Conservation (phyloP, 2,888 invertebrate genomes). For the Leptinotarsa rubiginosa region DNA sequence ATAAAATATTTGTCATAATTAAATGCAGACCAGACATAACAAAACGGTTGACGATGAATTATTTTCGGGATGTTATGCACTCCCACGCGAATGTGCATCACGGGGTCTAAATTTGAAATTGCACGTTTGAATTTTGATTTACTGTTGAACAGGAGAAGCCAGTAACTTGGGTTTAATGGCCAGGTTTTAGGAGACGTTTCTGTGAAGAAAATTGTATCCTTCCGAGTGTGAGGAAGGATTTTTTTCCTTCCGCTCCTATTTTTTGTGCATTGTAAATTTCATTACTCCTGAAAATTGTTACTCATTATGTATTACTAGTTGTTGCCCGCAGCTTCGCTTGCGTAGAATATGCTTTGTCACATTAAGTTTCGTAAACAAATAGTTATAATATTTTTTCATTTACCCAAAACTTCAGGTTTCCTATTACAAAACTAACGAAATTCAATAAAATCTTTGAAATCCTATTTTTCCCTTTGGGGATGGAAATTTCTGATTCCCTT, state of each 20-base stretch:
- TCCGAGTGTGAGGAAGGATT: too few species aligned
- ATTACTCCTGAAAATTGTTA: neutral
- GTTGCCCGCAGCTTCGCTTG: neutral
- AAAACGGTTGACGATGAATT: conserved; percentile 27
- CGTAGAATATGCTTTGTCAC: too few species aligned
- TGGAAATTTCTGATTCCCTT: too few species aligned
- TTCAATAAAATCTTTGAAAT: too few species aligned
- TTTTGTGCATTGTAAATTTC: neutral
- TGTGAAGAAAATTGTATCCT: neutral
- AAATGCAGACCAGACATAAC: conserved; percentile 41
- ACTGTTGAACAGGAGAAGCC: neutral
- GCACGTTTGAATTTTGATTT: conserved; percentile 8
- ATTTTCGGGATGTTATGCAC: conserved; percentile 22
- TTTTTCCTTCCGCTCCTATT: too few species aligned
- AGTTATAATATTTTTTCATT: too few species aligned
- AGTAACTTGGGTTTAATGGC: neutral
- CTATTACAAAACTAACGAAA: too few species aligned
- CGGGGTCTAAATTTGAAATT: neutral
- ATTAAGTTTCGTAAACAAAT: too few species aligned
- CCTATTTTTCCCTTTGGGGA: too few species aligned
- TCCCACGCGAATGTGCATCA: conserved; percentile 11
- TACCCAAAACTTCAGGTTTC: too few species aligned
- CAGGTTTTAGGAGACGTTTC: neutral
- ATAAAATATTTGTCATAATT: conserved; percentile 47
- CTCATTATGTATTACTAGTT: neutral